phyloP scores from a whole-genome alignment of 2,113 vertebrate genomes.

The Cochlearius cochlearius region DNA sequence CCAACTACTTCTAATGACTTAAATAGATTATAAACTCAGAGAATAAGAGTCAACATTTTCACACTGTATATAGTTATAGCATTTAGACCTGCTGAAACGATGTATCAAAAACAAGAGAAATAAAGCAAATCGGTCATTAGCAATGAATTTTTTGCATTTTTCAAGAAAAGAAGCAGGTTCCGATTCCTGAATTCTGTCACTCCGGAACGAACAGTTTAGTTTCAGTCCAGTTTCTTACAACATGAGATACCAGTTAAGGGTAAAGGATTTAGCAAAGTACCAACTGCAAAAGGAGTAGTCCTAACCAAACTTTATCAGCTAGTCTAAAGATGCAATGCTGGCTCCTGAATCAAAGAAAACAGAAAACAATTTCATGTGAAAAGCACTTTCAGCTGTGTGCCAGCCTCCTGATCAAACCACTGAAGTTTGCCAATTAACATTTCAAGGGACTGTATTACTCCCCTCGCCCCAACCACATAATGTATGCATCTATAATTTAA shows the following conservation, averaged over 20 bases:
- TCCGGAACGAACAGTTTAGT: background rate
- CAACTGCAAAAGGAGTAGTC: background rate
- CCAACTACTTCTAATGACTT: background rate
- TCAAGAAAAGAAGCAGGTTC: background rate
- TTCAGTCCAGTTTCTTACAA: background rate
- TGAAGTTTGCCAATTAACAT: background rate
- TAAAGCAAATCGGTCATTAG: background rate
- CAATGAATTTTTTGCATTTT: background rate
- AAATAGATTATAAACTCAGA: background rate
- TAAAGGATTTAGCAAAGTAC: background rate
- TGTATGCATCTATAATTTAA: background rate
- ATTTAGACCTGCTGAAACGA: background rate
- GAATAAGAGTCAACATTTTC: background rate
- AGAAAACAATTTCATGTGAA: background rate
- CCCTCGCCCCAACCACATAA: background rate
- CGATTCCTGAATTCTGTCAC: background rate
- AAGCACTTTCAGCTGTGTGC: background rate
- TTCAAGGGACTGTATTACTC: background rate
- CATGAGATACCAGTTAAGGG: background rate
- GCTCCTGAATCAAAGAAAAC: background rate
- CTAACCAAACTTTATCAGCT: background rate
- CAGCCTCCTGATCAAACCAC: background rate
- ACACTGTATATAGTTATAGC: background rate
- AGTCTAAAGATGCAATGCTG: background rate
- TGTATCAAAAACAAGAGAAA: background rate